A percentile compares a stretch with the other conserved stretches of the same genome.
Evolutionary conservation across 1,140 invertebrate species (phyloP).

Genomic region (Drosophila pallidifrons): DNA sequence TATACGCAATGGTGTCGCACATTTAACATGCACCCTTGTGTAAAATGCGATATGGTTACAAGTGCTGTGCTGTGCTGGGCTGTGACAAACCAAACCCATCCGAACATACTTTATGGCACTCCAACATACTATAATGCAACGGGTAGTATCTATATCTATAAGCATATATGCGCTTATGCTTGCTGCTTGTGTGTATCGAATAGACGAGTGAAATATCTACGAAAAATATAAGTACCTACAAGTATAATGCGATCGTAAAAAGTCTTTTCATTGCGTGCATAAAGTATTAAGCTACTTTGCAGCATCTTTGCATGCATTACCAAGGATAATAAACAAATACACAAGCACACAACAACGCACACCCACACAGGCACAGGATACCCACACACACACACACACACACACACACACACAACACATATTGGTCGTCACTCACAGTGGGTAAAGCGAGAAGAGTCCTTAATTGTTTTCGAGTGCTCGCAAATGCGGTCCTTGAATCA

Average conservation of each 20-base stretch:
- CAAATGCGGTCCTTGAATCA: too few relatives aligned
- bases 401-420: conserved; percentile 13
- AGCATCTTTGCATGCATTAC: conserved; percentile 82
- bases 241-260: conserved; percentile 83
- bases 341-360: conserved; percentile 22
- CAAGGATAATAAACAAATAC: conserved; percentile 78
- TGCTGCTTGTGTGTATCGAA: conserved; percentile 54
- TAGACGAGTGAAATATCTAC: conserved; percentile 57
- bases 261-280: conserved; percentile 82
- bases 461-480: conserved; percentile 4
- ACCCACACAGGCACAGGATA: conserved; percentile 12
- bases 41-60: conserved; percentile 72
- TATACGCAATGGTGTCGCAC: conserved; percentile 75
- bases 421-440: conserved; percentile 16
- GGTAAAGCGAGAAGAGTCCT: not conserved
- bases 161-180: conserved; percentile 10
- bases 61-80: conserved; percentile 19
- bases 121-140: not conserved
- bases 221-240: conserved; percentile 77
- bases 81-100: conserved; percentile 21
- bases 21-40: conserved; percentile 77
- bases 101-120: conserved; percentile 14
- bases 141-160: conserved; percentile 22
- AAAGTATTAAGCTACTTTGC: conserved; percentile 84
- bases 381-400: not conserved